phyloP scores from a whole-genome alignment of 2,113 vertebrate species.

The Conger conger region DNA sequence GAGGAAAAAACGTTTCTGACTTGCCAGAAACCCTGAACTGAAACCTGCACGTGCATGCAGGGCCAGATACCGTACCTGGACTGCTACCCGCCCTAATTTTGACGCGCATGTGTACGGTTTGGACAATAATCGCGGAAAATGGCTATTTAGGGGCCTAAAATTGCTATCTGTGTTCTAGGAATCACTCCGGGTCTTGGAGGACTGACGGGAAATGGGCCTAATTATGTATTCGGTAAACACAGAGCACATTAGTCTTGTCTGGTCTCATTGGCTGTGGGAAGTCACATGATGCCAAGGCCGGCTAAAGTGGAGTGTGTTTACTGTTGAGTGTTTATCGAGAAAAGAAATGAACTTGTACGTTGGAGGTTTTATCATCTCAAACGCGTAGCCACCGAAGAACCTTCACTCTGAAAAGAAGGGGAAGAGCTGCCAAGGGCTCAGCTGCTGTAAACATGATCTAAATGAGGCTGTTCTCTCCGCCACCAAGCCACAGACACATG shows the following conservation, averaged over 20 bases:
- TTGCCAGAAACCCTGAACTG: neutral
- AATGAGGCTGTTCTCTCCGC: neutral
- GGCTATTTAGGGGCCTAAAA: neutral
- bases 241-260: neutral
- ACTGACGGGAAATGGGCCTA: neutral
- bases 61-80: neutral
- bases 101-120: neutral
- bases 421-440: constrained; percentile 1
- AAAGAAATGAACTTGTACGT: neutral
- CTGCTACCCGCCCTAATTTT: neutral
- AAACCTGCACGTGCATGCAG: neutral
- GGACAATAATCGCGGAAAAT: neutral
- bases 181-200: neutral
- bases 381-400: neutral
- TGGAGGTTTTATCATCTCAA: neutral
- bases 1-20: neutral
- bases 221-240: neutral
- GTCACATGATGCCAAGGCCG: constrained; percentile 10
- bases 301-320: neutral
- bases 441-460: neutral
- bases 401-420: neutral
- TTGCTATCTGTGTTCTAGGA: neutral
- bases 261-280: constrained; percentile 1
- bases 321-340: neutral
- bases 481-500: neutral